phyloP scores from a whole-genome alignment of 2,888 invertebrate species.

The Apamea anceps region DNA sequence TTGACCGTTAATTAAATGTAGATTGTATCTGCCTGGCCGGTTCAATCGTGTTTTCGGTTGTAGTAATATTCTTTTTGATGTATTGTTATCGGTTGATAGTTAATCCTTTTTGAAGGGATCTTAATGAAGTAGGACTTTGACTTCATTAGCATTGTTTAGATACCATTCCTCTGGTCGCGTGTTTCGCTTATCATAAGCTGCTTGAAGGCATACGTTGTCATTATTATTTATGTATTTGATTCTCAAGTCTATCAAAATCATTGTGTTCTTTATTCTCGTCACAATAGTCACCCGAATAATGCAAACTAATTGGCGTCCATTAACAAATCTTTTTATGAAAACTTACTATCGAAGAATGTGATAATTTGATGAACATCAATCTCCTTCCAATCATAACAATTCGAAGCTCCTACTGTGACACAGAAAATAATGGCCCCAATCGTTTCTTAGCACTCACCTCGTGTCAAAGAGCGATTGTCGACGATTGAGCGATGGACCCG shows the following conservation, averaged over 20 bases:
- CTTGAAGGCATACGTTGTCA: constrained; percentile 1
- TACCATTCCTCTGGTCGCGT: constrained; percentile 22
- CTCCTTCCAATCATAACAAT: constrained; percentile 56
- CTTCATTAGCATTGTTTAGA: constrained; percentile 46
- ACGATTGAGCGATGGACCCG: constrained; percentile 87
- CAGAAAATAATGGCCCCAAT: constrained; percentile 86
- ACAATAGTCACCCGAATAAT: background rate
- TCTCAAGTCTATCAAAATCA: background rate
- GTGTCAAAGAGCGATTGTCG: constrained; percentile 85
- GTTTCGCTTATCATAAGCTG: constrained; percentile 9
- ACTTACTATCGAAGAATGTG: background rate
- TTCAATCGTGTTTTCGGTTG: constrained; percentile 78
- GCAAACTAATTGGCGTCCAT: background rate
- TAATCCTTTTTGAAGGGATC: constrained; percentile 50
- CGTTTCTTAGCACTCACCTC: constrained; percentile 79
- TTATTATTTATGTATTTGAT: background rate
- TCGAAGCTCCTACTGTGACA: constrained; percentile 65
- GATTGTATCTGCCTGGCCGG: constrained; percentile 79
- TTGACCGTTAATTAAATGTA: constrained; percentile 87
- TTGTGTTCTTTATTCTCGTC: no score
- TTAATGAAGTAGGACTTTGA: constrained; percentile 41
- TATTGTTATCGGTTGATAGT: constrained; percentile 66
- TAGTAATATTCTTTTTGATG: constrained; percentile 75
- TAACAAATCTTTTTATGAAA: background rate
- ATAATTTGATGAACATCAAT: constrained; percentile 59